A percentile compares a stretch with the other conserved stretches of the same genome.
Conservation (phyloP, 1,140 invertebrate genomes). For the Brachionus sp. region DNA sequence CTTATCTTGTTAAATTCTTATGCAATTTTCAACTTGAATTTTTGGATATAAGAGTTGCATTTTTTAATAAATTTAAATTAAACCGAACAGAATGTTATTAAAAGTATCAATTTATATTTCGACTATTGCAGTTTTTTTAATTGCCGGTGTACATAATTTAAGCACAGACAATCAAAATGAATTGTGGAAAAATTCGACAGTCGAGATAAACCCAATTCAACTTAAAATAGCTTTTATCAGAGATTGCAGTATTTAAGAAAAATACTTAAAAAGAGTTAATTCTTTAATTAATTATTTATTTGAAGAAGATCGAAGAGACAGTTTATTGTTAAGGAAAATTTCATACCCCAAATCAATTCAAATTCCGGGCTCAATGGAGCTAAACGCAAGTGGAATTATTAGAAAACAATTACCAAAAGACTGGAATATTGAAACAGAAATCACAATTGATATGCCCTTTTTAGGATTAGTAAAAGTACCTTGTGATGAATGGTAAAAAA, state of each 20-base stretch:
- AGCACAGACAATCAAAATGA: neutral
- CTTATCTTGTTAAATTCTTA: neutral
- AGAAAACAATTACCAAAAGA: neutral
- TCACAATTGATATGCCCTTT: neutral
- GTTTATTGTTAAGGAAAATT: neutral
- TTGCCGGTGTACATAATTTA: neutral
- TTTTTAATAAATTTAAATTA: neutral
- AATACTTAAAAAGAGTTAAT: neutral
- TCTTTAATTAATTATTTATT: neutral
- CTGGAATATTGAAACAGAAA: slow-evolving; percentile 24
- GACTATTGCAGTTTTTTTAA: neutral
- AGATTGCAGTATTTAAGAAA: slow-evolving; percentile 1
- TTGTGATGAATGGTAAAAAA: neutral
- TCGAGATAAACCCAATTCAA: neutral
- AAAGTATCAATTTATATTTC: neutral
- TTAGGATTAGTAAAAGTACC: slow-evolving; percentile 7
- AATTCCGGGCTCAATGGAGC: slow-evolving; percentile 16
- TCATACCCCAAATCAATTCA: neutral
- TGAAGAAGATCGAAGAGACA: neutral
- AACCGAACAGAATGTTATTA: neutral
- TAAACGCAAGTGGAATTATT: neutral
- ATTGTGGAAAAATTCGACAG: neutral
- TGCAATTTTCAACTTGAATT: neutral
- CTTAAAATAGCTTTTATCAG: neutral
- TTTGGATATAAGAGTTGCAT: neutral